Base-by-base conservation (phyloP, 2,113 vertebrate species). In the Nerophis ophidion region DNA sequence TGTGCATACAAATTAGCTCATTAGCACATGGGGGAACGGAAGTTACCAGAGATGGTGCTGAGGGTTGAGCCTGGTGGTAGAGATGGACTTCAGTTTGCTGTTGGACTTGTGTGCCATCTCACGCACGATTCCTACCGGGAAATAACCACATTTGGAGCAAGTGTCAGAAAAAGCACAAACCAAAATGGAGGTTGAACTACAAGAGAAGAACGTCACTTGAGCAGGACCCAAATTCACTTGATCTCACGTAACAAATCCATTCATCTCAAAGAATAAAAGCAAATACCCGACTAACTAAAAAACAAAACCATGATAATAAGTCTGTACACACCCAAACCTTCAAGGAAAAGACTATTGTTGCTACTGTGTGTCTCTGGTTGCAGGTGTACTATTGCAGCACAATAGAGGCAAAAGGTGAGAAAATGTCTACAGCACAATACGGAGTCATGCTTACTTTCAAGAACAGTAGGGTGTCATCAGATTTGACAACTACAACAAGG, bases 31-130 rank as follows among this genome's bases (percentile, higher is more conserved):
- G 54, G 8, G 5, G 45, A 8, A 16, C 3, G 42, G 8, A 34
- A 50, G 75, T 7, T 89, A 91, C 90, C 90, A 91, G 66, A 91
- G 89, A 50, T 89, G 87, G 67, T 91, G 90, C 65, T 85, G 85
- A n/a, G 87, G 79, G 70, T 64, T 76, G 49, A 91, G 88, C 12
- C 87, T 79, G 0, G 80, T 85, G 50, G 84, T 89, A 1, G 89
- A 90, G 74, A 91, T 89, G 49, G 85, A 87, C 77, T 79, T 75
- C 46, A 91, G 84, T 65, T 87, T 85, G 80, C 89, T 90, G 65
- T 89, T 82, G 0, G 86, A 79, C 15, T 80, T 87, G 57, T 88
- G 82, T 2, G 88, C 85, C 84, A 87, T 66, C 71, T 90, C 88
- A 3, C 76, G 84, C 16, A 88, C 89, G 1, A 89, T 76, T 64